Evolutionary conservation across 35 echinoderm and acorn worm genomes (phyloP).

Genomic region (Stichopus chloronotus): DNA sequence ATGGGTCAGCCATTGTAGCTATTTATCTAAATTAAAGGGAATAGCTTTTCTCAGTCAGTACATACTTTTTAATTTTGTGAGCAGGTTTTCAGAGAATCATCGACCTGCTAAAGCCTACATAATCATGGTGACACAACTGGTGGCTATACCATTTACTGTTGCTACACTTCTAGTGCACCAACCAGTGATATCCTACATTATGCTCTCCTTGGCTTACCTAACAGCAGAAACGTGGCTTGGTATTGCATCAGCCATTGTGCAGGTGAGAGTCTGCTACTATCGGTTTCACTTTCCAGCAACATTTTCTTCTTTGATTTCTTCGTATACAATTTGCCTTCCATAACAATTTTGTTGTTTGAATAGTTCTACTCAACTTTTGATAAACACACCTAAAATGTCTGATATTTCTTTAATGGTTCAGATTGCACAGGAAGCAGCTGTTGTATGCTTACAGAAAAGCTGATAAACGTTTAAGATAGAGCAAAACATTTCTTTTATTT

Average conservation of each 20-base stretch:
- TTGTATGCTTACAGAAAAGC: no score
- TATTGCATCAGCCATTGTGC: constrained; percentile 57
- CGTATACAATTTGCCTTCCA: neutral
- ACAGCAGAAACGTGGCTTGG: constrained; percentile 65
- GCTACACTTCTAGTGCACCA: constrained; percentile 17
- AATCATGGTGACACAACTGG: constrained; percentile 40
- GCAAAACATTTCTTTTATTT: no score
- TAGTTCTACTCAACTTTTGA: no score
- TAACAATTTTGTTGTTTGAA: neutral
- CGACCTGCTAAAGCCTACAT: constrained; percentile 60
- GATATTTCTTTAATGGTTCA: no score
- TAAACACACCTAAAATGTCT: no score
- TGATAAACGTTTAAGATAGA: no score
- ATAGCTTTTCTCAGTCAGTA: neutral
- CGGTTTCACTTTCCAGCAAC: neutral
- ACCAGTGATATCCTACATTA: neutral
- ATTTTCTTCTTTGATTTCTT: neutral
- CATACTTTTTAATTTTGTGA: neutral
- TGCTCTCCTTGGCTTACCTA: constrained; percentile 59
- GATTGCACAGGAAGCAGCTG: no score
- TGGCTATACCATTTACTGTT: constrained; percentile 50
- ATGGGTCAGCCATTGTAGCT: no score
- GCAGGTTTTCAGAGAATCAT: constrained; percentile 57
- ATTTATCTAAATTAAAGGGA: neutral
- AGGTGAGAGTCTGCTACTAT: constrained; percentile 19